phyloP scores from a whole-genome alignment of 2,113 vertebrate species.

The Cyanocitta stelleri region DNA sequence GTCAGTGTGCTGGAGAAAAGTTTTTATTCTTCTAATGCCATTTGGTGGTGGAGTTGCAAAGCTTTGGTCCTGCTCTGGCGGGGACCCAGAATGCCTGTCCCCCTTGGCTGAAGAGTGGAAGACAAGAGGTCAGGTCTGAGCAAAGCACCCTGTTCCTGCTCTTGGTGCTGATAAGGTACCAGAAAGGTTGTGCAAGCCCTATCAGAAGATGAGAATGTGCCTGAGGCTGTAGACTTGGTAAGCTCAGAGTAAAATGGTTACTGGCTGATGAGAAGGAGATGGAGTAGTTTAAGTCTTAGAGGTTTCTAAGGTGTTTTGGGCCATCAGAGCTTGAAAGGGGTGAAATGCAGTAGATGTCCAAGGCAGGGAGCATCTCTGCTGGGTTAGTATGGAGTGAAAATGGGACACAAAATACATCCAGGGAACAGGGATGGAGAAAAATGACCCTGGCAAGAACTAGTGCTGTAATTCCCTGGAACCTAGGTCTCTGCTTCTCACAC shows the following conservation, averaged over 20 bases:
- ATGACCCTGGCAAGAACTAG: not conserved
- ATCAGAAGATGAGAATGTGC: slow-evolving; percentile 38
- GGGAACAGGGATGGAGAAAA: not conserved
- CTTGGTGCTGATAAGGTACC: not conserved
- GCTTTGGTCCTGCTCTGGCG: not conserved
- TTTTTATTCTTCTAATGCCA: not conserved
- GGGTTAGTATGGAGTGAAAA: not conserved
- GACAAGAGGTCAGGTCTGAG: slow-evolving; percentile 19
- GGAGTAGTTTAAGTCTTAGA: not conserved
- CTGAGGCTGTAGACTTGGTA: not conserved
- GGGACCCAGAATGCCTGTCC: rapidly evolving
- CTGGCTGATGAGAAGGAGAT: not conserved
- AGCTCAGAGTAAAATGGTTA: not conserved
- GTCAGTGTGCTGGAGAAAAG: not conserved
- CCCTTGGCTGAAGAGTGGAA: not conserved
- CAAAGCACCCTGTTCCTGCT: slow-evolving; percentile 2
- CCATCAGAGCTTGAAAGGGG: not conserved
- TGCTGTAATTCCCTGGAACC: not conserved
- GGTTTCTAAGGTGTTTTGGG: not conserved
- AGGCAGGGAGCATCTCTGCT: not conserved
- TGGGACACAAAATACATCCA: not conserved
- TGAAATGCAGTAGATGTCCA: not conserved
- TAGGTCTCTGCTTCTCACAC: not conserved
- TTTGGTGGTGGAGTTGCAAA: not conserved
- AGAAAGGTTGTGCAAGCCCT: slow-evolving; percentile 8